Conservation (phyloP, 2,797 vertebrate genomes). For the Loriculus beryllinus region DNA sequence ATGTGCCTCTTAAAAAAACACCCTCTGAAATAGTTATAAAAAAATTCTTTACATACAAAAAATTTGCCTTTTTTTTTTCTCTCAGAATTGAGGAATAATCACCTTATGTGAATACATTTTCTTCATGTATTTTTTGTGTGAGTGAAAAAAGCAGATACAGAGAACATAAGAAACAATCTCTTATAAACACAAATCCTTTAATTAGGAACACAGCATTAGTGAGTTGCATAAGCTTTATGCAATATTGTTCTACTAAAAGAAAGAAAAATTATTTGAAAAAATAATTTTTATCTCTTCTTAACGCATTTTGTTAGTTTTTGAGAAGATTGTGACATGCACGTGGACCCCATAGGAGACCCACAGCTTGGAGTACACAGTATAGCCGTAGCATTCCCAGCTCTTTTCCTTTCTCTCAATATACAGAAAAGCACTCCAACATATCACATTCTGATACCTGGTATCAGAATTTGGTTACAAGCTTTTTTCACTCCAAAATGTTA, state of each 20-base stretch:
- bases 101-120: neutral
- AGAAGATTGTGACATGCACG: rapidly evolving
- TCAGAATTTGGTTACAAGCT: neutral
- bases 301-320: neutral
- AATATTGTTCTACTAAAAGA: neutral
- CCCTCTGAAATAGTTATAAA: neutral
- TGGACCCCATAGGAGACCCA: neutral
- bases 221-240: neutral
- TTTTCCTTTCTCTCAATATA: neutral
- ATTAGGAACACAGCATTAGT: neutral
- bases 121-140: neutral
- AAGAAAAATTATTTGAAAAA: neutral
- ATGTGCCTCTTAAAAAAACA: neutral
- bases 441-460: neutral
- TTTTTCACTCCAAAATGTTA: neutral
- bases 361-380: rapidly evolving
- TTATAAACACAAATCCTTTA: neutral
- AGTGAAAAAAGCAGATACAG: neutral
- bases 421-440: neutral
- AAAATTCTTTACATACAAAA: neutral
- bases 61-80: neutral
- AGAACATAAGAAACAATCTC: neutral
- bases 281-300: neutral
- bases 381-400: neutral
- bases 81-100: neutral